Evolutionary conservation across 2,888 invertebrate species (phyloP).

Genomic region (Phorcus lineatus): DNA sequence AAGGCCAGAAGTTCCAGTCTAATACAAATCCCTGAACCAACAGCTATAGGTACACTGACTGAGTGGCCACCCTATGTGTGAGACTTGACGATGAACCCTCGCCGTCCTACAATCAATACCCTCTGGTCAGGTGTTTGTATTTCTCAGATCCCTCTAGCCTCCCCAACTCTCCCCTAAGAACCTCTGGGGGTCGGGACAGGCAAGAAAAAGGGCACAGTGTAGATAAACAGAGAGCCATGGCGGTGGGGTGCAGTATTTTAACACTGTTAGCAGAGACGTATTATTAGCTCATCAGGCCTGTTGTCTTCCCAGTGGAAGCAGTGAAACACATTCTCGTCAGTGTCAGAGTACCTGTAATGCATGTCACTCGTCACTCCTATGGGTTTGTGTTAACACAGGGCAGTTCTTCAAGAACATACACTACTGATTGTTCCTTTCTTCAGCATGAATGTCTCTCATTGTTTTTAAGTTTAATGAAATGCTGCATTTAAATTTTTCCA

Average conservation of each 20-base stretch:
- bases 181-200: neutral
- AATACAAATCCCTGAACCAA: too few species aligned
- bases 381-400: neutral
- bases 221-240: neutral
- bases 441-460: too few species aligned
- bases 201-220: neutral
- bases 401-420: too few species aligned
- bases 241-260: neutral
- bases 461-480: too few species aligned
- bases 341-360: neutral
- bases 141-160: neutral
- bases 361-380: neutral
- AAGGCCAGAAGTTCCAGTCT: too few species aligned
- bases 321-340: neutral
- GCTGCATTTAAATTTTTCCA: too few species aligned
- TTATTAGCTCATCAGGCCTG: neutral
- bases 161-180: too few species aligned
- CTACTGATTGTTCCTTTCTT: too few species aligned
- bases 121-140: constrained; percentile 4
- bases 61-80: too few species aligned
- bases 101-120: neutral
- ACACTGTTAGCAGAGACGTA: neutral
- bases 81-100: too few species aligned
- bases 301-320: neutral
- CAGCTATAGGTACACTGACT: too few species aligned